Conservation (phyloP, 30 jellyfish, hydroid and myxozoan genomes). For the Chironex yamaguchii region DNA sequence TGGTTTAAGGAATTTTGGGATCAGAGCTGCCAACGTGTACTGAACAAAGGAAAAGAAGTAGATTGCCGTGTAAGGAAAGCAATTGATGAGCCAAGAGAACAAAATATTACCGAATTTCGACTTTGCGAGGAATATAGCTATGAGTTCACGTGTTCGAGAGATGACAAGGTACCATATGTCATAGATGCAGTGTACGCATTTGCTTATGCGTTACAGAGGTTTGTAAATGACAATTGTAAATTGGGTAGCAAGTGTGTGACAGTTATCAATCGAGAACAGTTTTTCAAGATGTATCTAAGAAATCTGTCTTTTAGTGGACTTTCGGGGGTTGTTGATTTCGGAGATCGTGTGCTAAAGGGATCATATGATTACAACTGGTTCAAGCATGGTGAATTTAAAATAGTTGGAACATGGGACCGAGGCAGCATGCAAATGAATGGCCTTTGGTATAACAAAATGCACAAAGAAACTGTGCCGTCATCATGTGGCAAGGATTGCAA, state of each 20-base stretch:
- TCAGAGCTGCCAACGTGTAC: constrained; percentile 34
- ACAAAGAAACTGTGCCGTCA: constrained; percentile 22
- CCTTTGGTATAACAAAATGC: background rate
- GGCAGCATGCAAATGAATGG: constrained; percentile 21
- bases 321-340: constrained; percentile 76
- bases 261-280: constrained; percentile 27
- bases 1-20: constrained; percentile 83
- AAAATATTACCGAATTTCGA: constrained; percentile 7
- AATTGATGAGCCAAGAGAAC: constrained; percentile 27
- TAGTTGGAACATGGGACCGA: constrained; percentile 78
- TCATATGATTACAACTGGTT: constrained; percentile 64
- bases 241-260: constrained; percentile 13
- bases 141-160: constrained; percentile 68
- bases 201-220: constrained; percentile 79
- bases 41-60: background rate
- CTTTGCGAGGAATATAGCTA: constrained; percentile 18
- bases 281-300: constrained; percentile 47
- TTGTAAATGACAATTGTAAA: constrained; percentile 29
- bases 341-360: constrained; percentile 49
- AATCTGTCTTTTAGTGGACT: constrained; percentile 67
- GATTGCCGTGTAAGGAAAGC: constrained; percentile 29
- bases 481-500: constrained; percentile 64
- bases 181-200: constrained; percentile 88
- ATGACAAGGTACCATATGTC: constrained; percentile 80
- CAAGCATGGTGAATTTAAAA: constrained; percentile 32